Evolutionary conservation across 2,888 invertebrate genomes (phyloP), one percentile per base, ranked within the genome.

Genomic region (Acleris sparsana): DNA sequence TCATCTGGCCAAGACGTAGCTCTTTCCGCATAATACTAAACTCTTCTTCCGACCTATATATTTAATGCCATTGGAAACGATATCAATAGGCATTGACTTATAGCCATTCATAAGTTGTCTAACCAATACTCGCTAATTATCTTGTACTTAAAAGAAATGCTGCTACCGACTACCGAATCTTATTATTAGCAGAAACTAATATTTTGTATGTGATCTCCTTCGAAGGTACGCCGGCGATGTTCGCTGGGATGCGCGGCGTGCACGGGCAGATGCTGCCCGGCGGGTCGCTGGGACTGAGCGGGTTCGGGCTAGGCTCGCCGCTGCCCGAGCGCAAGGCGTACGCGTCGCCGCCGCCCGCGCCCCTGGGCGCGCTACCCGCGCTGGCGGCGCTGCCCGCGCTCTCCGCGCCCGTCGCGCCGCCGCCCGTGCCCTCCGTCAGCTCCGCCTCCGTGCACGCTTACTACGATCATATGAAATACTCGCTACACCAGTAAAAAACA

Each of bases 241-340:
- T 90, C 71, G 83, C 89, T 22, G 87, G 90, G 2, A 88, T 92
- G 84, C 85, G 91, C 33, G 79, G 87, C 3, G 85, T 91, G 29
- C 92, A 91, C 73, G 85, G 89, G 5, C 90, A 91, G 76, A 89
- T 91, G 90, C 74, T 91, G 65, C 81, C 87, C 2, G 83, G 88
- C 0, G 80, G 86, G 1, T 80, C 89, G 65, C 82, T 90, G 63
- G 83, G 88, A 0, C 76, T 90, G 52, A 86, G 89, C 2, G 82
- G 88, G 48, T 90, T 89, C 72, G 85, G 85, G 7, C 75, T 91
- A 56, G 72, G 93, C 1, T 83, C 93, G 7, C 82, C 93, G 53
- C 88, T 88, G 49, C 80, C 88, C 0, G 94, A 94, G 73, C 89
- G 94, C 75, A 94, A 94, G 80, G 90, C 93, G n/a, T 93, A 92